Evolutionary conservation across 2,113 vertebrate genomes (phyloP), one percentile per base, ranked within the genome.

Genomic region (Porphyrio hochstetteri): DNA sequence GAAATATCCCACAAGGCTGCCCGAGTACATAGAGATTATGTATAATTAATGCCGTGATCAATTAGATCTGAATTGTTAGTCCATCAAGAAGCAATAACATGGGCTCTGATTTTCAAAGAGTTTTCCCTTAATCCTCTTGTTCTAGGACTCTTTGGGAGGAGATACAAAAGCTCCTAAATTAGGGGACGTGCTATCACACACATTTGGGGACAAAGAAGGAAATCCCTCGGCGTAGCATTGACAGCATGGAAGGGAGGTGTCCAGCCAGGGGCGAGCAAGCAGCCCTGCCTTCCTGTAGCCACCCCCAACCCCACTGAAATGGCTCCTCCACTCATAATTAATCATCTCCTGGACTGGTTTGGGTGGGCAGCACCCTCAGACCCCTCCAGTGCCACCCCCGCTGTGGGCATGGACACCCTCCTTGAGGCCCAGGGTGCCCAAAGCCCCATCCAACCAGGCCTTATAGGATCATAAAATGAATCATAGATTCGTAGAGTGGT

Each of bases 11-110:
- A 94, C 65, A 93, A 97, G 97, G 85, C 93, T 86, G 27, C 86
- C 89, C 64, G 56, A 59, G 89, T 67, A 93, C 91, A 83, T 63
- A 79, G 92, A 97, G 96, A 97, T 97, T 97, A 97, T 93, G 87
- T 87, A 93, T 95, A 97, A 96, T 97, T 97, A 97, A 97, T 92
- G 96, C 93, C 81, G 80, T 74, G 96, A 98, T 97, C 97, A 96
- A 96, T 97, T 96, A 95, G 90, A 96, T 95, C 92, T 93, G 91
- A 95, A 96, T 95, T 97, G 94, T 97, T 96, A 86, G 94, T 75
- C 95, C 94, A 90, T 97, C 95, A 82, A 94, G 84, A 92, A 95
- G 69, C 88, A 82, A 82, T 97, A 97, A 95, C 90, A 93, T 44
- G 85, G 96, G 92, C 93, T 96, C 75, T 95, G 97, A 86, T 96